These are phyloP conservation scores for Peromyscus polionotus DNA, from an alignment of 2,113 vertebrate species.

Conservation along the genomic window DNA sequence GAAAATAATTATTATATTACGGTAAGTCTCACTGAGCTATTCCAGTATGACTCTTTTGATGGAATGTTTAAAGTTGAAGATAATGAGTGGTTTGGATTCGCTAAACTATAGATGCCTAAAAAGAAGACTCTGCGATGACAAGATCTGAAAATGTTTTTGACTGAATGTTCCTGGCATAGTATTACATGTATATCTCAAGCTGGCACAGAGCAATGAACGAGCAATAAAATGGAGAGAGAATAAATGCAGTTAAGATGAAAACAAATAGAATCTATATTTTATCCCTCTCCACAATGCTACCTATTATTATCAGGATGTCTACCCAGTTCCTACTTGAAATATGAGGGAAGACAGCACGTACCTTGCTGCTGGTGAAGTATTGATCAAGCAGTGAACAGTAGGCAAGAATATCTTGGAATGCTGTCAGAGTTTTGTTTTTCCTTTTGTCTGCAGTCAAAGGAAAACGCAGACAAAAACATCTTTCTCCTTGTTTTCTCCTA, in stretches of 20 bases:
- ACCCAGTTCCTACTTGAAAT: slow-evolving; percentile 37
- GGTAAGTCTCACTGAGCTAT: slow-evolving; percentile 7
- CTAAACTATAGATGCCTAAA: slow-evolving; percentile 29
- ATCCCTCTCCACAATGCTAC: slow-evolving; percentile 26
- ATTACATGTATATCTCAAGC: slow-evolving; percentile 57
- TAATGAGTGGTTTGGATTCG: slow-evolving; percentile 20
- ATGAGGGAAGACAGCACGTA: neutral
- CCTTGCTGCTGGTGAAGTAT: slow-evolving; percentile 5
- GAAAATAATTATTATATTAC: neutral
- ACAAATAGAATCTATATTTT: slow-evolving; percentile 65
- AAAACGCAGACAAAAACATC: neutral
- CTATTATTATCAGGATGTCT: slow-evolving; percentile 26
- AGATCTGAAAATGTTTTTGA: slow-evolving; percentile 66
- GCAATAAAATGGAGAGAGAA: slow-evolving; percentile 63
- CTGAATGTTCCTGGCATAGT: slow-evolving; percentile 57
- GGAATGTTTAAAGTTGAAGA: slow-evolving; percentile 39
- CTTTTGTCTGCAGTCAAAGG: slow-evolving; percentile 13
- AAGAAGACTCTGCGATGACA: slow-evolving; percentile 50
- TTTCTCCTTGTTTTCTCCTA: neutral
- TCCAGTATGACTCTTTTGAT: neutral
- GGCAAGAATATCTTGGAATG: slow-evolving; percentile 55
- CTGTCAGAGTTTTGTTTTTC: neutral
- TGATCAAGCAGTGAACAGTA: slow-evolving; percentile 50
- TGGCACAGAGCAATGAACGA: slow-evolving; percentile 64
- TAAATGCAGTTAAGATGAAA: slow-evolving; percentile 68